Base-by-base conservation (phyloP, 35 echinoderm and acorn worm species). In the Apostichopus parvimensis region DNA sequence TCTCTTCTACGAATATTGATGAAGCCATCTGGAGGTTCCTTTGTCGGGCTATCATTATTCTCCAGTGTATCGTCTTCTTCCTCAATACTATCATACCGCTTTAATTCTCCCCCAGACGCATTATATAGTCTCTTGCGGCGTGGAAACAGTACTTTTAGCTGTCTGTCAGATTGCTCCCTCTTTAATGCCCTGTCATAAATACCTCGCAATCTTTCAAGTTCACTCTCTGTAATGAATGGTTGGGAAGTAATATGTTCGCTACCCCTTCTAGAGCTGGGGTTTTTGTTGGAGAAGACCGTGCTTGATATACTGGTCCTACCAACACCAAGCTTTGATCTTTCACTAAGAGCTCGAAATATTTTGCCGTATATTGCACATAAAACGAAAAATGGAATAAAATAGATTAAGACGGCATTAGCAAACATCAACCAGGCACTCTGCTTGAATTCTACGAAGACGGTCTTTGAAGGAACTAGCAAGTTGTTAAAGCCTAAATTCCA, bases 341-440 rank as follows among this genome's bases (percentile, higher is more conserved):
- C 82, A 71, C 94, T 95, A 78, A 99, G 91, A 52, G 95, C 95
- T 58, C 91, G 91, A 75, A 96, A 96, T 61, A 99, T 99, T 77
- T 93, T 95, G 25, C 93, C 94, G 87, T 96, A 99, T 59, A 99
- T 99, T 93, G 87, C 95, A 93, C 95, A 99, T 6, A 96, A 86
- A 26, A 95, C 72, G 24, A 91, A 86, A 17, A 99, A 80, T 59
- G 97, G 97, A 91, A 96, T 96, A 90, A 99, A 93, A 91, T 94
- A 99, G 12, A 96, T 92, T 57, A 93, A 92, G 6, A 99, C 68
- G 25, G 97, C 80, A 73, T 91, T 90, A 11, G 92, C 73, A 24
- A 77, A 93, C 88, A 99, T 95, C 54, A 96, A 90, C 97, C 97
- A 99, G 5, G 87, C 71, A 53, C 95, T 93, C 13, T 65, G 80